Evolutionary conservation across 2,888 invertebrate genomes (phyloP), one percentile per base, ranked within the genome.

Genomic region (Diarsia rubi): DNA sequence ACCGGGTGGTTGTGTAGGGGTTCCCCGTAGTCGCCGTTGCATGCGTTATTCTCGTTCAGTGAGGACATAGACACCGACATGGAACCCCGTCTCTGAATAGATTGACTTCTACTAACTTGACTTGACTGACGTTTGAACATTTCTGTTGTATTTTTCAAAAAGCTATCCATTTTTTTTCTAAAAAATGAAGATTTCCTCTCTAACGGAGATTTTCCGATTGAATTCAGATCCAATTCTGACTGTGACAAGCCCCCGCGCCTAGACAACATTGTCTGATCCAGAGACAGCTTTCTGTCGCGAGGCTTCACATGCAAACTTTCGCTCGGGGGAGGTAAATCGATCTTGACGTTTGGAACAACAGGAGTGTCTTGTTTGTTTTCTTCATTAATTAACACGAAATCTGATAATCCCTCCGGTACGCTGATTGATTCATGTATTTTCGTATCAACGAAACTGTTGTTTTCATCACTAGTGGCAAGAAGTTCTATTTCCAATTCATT

Each of bases 101-200:
- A 74, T 74, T 91, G 90, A 12, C 90, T 88, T 81, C 92, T 93
- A 60, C 81, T 74, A 37, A 75, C 37, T 37, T 37, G 37, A 37
- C 37, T 79, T 27, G 95, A 92, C 65, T 95, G 94, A 31, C 91
- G 91, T 81, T 93, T 94, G 71, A 96, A 96, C 77, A 95, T 93
- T 86, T 96, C 95, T 1, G 95, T 93, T 0, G 96, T 96, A 78
- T 96, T 96, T 76, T 92, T 95, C 16, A 96, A 88, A 82, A 96
- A 96, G 85, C 94, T 96, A 47, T 96, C 95, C 94, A 96, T 93
- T 87, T 94, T 96, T 80, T 96, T 96, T 69, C 92, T 91, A 76
- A 96, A 96, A 87, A 96, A 96, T 6, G 96, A 96, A 1, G 96
- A 95, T 89, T 96, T 96, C 44, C 96, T 90, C 82, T 96, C 95